Evolutionary conservation across 2,113 vertebrate genomes (phyloP).

Genomic region (Ia io): DNA sequence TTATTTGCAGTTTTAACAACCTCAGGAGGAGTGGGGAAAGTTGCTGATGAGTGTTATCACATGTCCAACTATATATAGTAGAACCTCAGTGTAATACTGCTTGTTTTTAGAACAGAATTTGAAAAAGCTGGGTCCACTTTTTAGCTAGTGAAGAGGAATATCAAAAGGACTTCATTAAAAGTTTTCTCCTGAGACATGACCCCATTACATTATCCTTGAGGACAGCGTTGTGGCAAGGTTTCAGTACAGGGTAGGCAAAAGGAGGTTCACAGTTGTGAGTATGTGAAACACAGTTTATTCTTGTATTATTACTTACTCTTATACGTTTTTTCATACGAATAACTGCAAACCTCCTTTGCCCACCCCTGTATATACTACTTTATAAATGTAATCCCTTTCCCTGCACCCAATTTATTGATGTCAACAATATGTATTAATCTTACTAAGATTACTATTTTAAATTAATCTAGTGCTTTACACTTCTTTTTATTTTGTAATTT

Average conservation of each 20-base stretch:
- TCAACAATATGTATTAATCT: not conserved
- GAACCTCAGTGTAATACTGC: slow-evolving; percentile 7
- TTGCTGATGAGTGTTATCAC: slow-evolving; percentile 36
- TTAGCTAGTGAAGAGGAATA: not conserved
- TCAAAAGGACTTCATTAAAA: not conserved
- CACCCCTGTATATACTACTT: not conserved
- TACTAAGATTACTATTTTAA: not conserved
- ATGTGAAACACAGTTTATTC: not conserved
- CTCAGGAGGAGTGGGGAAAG: slow-evolving; percentile 22
- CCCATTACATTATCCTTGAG: not conserved
- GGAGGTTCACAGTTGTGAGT: not conserved
- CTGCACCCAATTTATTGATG: not conserved
- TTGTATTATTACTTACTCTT: not conserved
- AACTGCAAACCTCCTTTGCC: not conserved
- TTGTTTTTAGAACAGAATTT: slow-evolving; percentile 22
- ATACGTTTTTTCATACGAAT: not conserved
- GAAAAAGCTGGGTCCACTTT: not conserved
- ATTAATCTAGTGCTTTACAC: not conserved
- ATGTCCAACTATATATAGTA: slow-evolving; percentile 36
- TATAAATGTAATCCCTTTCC: not conserved
- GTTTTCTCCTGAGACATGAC: not conserved
- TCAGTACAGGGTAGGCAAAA: not conserved
- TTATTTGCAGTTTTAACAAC: slow-evolving; percentile 38
- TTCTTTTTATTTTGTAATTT: slow-evolving; percentile 43
- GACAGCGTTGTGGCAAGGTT: not conserved